Evolutionary conservation across 2,888 invertebrate species (phyloP).

Genomic region (Dasysyrphus albostriatus): DNA sequence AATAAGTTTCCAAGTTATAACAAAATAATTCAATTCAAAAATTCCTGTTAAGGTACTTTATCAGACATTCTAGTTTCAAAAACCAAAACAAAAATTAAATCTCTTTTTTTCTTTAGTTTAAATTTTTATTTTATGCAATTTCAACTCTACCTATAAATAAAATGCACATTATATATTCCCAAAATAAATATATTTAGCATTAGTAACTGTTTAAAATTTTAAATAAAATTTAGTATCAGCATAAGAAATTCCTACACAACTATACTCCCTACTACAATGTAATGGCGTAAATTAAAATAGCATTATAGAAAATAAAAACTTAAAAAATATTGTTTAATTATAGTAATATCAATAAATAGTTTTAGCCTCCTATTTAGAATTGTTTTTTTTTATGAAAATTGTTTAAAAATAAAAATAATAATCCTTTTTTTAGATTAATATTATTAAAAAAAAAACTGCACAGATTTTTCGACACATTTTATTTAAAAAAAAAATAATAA

Average conservation of each 20-base stretch:
- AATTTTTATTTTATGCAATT: not conserved
- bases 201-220: not conserved
- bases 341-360: not conserved
- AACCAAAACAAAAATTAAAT: no score
- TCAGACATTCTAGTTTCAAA: no score
- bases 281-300: not conserved
- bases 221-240: not conserved
- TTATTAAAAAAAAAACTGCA: not conserved
- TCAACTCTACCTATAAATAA: not conserved
- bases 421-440: not conserved
- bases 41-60: no score
- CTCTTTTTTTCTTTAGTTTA: not conserved
- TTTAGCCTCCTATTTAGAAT: not conserved
- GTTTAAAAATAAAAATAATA: not conserved
- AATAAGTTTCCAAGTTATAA: no score
- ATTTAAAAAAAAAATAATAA: conserved; percentile 2
- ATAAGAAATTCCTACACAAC: not conserved
- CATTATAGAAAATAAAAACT: not conserved
- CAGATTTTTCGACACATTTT: not conserved
- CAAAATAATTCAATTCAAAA: no score
- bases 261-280: not conserved
- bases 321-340: no score
- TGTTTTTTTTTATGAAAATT: not conserved
- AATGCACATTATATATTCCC: not conserved
- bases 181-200: not conserved